phyloP scores from a whole-genome alignment of 2,888 invertebrate genomes.

The Biston stratarius region DNA sequence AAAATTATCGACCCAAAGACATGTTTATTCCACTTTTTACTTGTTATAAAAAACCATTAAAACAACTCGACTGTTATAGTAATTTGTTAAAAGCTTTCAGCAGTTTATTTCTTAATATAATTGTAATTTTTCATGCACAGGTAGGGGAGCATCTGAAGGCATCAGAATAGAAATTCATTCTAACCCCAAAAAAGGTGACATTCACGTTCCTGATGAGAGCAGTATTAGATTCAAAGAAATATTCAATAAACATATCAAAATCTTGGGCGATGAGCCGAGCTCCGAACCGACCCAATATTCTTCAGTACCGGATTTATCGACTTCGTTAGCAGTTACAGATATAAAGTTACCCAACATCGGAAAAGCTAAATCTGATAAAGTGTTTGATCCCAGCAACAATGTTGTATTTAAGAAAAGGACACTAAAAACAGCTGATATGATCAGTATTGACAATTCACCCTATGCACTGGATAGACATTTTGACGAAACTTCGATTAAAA shows the following conservation, averaged over 20 bases:
- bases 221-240: constrained; percentile 4
- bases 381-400: not conserved
- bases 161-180: constrained; percentile 52
- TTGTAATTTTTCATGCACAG: not conserved
- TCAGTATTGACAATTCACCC: not conserved
- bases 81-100: too few species aligned
- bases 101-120: not conserved
- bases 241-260: constrained; percentile 54
- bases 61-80: too few species aligned
- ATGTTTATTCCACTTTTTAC: too few species aligned
- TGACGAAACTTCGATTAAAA: not conserved
- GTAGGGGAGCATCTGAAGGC: constrained; percentile 49
- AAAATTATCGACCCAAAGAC: too few species aligned
- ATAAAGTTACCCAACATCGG: not conserved
- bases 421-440: constrained; percentile 8
- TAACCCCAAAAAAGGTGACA: constrained; percentile 15
- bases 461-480: not conserved
- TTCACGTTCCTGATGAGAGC: not conserved
- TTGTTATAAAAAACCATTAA: too few species aligned
- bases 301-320: not conserved
- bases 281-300: not conserved
- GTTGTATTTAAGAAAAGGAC: constrained; percentile 17
- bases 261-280: constrained; percentile 5
- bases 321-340: not conserved
- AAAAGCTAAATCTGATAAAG: not conserved